Conservation (phyloP, 2,113 vertebrate genomes). For the Melanocharis versteri region DNA sequence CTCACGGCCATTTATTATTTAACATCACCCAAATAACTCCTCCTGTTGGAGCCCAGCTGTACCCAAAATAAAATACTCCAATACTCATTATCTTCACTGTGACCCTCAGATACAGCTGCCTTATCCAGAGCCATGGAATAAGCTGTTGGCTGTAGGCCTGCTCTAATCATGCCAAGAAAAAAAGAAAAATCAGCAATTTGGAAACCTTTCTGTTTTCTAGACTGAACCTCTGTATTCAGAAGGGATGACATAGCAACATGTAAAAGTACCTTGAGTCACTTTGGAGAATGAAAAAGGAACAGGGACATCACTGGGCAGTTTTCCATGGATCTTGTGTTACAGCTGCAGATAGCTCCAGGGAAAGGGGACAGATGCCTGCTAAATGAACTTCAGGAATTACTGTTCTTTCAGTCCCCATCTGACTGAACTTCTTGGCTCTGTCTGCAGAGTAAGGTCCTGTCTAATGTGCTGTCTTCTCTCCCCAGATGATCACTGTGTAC, state of each 20-base stretch:
- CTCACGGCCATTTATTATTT: not conserved
- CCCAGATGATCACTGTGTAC: constrained; percentile 93
- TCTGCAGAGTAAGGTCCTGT: not conserved
- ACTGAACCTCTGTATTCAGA: not conserved
- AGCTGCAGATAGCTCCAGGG: not conserved
- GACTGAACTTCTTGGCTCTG: not conserved
- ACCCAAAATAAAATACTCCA: not conserved
- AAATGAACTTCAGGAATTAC: not conserved
- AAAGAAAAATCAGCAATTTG: not conserved
- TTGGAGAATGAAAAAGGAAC: not conserved
- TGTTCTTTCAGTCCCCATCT: not conserved
- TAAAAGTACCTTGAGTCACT: not conserved
- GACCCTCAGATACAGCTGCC: not conserved
- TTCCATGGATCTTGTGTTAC: not conserved
- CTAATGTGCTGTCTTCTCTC: not conserved
- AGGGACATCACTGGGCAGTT: not conserved
- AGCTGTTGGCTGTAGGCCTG: not conserved
- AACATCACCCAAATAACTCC: not conserved
- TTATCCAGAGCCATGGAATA: not conserved
- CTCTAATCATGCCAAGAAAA: not conserved
- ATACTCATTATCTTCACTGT: not conserved
- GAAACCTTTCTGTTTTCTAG: not conserved
- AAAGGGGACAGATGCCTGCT: not conserved
- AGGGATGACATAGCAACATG: not conserved
- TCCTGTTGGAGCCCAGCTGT: not conserved